Conservation (phyloP, 1,140 invertebrate species). For the Phymorhynchus buccinoides region DNA sequence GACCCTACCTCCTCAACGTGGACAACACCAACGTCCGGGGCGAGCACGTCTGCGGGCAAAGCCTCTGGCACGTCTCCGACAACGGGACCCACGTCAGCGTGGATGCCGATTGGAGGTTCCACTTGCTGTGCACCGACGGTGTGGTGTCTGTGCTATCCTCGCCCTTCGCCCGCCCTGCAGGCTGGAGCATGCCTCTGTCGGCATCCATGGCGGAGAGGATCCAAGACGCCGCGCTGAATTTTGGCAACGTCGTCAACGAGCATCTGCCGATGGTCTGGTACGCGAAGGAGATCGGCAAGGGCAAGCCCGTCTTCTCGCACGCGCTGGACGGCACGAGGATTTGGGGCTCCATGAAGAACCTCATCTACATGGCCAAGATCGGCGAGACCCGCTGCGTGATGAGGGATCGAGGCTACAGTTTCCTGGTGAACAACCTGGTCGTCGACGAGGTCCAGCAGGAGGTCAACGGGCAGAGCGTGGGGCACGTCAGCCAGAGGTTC, state of each 20-base stretch:
- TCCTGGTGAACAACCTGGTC: constrained; percentile 42
- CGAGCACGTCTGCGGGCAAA: constrained; percentile 30
- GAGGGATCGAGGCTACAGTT: constrained; percentile 44
- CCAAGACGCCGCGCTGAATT: constrained; percentile 23
- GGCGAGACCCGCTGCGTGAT: constrained; percentile 37
- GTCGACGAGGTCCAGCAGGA: neutral
- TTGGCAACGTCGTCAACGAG: neutral
- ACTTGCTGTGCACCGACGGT: constrained; percentile 43
- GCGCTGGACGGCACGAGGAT: constrained; percentile 38
- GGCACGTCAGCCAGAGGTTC: constrained; percentile 38
- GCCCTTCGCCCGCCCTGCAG: neutral
- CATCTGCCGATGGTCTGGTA: constrained; percentile 34
- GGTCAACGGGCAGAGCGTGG: constrained; percentile 44
- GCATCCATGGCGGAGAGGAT: neutral
- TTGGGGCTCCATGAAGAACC: constrained; percentile 31
- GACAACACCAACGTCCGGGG: constrained; percentile 24
- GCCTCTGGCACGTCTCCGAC: constrained; percentile 37
- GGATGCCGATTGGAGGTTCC: constrained; percentile 37
- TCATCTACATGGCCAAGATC: constrained; percentile 3
- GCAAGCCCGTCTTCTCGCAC: constrained; percentile 42
- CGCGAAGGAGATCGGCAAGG: constrained; percentile 30
- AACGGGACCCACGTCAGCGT: constrained; percentile 43
- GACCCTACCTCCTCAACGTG: neutral
- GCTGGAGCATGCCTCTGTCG: neutral
- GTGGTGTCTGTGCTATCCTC: neutral